Base-by-base conservation (phyloP, 1,140 invertebrate species). In the Lanistes nyassanus region DNA sequence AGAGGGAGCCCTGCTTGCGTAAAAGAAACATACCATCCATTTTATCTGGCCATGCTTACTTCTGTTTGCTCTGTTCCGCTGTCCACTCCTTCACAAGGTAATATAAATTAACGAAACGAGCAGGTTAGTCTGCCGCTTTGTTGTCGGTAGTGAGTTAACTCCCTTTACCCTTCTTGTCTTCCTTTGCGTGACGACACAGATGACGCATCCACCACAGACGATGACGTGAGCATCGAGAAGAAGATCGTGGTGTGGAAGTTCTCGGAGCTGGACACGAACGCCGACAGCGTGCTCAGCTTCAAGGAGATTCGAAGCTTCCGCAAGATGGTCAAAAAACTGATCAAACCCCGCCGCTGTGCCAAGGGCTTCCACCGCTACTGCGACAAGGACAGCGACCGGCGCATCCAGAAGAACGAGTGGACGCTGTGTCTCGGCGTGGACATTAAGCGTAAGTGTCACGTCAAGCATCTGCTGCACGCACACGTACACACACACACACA, bases 271-370 rank as follows among this genome's bases (percentile, higher is more conserved):
- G 96, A 98, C 89, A 88, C 88, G 42, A 93, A 97, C 88, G 90
- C 90, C 21, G 95, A 96, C 88, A 91, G 92, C 36, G 90, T 91
- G 62, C 88, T 98, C 67, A 93, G 95, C 82, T 93, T 93, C 79
- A 91, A 91, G 51, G 97, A 98, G 86, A 95, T 96, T 82, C 91
- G 93, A 78, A 94, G 94, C 75, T 89, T 98, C 7, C 92, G 93
- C 73, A 91, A 93, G 77, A 91, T 97, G 37, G 94, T 97, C 1
- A 95, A 94, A 85, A 95, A 95, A 89, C 93, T 94, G 34, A 94
- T 97, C 29, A 94, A 94, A 81, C 96, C 96, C 16, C 94, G 94
- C 87, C 92, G 94, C 76, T 98, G 96, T 89, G 95, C 95, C 69
- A 93, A 94, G 79, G 93, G 92, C n/a, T 98, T 97, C 90, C 92